Percentiles rank a stretch among this genome's conserved stretches.
Conservation (phyloP, 2,113 vertebrate species). For the Leptobrachium leishanense region DNA sequence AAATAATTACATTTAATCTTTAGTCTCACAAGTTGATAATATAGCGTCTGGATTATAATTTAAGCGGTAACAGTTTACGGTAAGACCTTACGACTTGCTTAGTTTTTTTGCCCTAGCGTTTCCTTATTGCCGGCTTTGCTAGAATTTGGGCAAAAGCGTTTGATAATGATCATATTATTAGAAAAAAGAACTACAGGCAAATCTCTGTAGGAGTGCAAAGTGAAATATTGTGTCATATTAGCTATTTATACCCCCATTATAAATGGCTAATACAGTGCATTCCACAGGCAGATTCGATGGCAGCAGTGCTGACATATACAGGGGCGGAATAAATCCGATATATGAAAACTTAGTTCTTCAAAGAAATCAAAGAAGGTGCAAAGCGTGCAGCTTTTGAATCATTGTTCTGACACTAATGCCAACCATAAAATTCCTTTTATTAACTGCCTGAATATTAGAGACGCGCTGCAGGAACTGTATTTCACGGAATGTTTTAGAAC, state of each 20-base stretch:
- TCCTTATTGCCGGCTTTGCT: too few species aligned
- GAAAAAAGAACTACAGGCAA: neutral
- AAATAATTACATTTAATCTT: too few species aligned
- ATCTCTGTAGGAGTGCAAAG: neutral
- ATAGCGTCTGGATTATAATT: too few species aligned
- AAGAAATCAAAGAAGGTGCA: conserved; percentile 15
- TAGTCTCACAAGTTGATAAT: too few species aligned
- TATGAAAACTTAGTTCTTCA: conserved; percentile 17
- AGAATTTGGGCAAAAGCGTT: too few species aligned
- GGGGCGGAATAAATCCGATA: conserved; percentile 3
- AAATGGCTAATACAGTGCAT: conserved; percentile 13
- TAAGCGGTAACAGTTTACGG: too few species aligned
- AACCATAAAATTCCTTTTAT: conserved; percentile 2
- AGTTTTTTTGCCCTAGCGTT: too few species aligned
- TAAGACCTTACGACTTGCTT: too few species aligned
- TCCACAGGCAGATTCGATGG: neutral
- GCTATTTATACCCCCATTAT: neutral
- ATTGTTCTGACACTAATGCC: conserved; percentile 14
- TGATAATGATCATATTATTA: too few species aligned
- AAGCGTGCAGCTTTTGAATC: neutral
- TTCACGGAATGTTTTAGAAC: too few species aligned
- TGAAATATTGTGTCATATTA: conserved; percentile 17
- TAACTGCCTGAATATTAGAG: neutral
- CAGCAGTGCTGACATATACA: neutral
- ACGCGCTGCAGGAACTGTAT: neutral